Evolutionary conservation across 2,113 vertebrate species (phyloP).

Genomic region (Prionailurus bengalensis): DNA sequence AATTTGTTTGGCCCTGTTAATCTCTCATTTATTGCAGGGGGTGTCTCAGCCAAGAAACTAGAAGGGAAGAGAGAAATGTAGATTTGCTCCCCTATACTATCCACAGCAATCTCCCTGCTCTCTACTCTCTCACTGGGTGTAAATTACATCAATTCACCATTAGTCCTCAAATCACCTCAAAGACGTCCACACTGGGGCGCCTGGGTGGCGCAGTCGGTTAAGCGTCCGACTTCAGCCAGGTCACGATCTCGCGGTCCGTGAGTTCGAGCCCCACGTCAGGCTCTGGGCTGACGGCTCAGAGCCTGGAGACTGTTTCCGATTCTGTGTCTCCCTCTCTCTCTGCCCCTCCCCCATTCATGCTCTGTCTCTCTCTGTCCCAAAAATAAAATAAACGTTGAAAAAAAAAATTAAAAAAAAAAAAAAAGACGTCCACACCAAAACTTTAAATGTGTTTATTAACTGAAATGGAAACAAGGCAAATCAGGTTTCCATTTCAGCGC

Average conservation of each 20-base stretch:
- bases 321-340: too few species aligned
- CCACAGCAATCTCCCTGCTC: conserved; percentile 76
- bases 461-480: conserved; percentile 51
- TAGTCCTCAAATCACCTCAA: conserved; percentile 8
- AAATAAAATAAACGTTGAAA: too few species aligned
- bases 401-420: too few species aligned
- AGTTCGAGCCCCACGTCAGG: too few species aligned
- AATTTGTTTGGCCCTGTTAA: background rate
- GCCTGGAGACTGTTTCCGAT: too few species aligned
- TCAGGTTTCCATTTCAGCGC: background rate
- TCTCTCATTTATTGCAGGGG: background rate
- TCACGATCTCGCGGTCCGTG: too few species aligned
- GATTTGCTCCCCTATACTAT: background rate
- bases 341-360: too few species aligned
- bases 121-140: conserved; percentile 43
- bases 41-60: background rate
- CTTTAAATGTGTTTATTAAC: conserved; percentile 63
- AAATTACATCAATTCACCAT: conserved; percentile 67
- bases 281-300: too few species aligned
- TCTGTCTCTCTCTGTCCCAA: too few species aligned
- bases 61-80: background rate
- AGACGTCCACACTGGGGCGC: conserved; percentile 41
- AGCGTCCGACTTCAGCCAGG: too few species aligned
- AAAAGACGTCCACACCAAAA: conserved; percentile 45
- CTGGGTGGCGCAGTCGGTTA: too few species aligned